These are phyloP conservation scores for Dryas iulia DNA, from an alignment of 1,140 invertebrate genomes.

Conservation along the genomic window DNA sequence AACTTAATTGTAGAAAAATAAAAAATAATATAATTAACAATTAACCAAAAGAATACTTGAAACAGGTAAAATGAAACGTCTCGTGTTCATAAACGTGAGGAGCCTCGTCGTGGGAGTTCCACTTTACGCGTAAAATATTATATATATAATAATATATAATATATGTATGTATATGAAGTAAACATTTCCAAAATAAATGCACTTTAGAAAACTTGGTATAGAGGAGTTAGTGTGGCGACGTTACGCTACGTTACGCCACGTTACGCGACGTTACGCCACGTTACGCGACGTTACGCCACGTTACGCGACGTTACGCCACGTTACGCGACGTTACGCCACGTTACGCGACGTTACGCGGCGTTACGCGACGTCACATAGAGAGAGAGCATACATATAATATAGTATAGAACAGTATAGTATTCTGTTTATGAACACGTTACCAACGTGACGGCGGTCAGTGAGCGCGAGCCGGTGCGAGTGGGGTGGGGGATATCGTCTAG, in stretches of 20 bases:
- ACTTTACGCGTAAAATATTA: too few relatives aligned
- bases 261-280: too few relatives aligned
- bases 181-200: slow-evolving; percentile 1
- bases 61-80: neutral
- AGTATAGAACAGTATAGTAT: neutral
- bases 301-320: too few relatives aligned
- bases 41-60: neutral
- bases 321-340: too few relatives aligned
- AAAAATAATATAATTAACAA: neutral
- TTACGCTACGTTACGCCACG: too few relatives aligned
- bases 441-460: slow-evolving; percentile 1
- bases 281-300: too few relatives aligned
- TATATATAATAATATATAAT: too few relatives aligned
- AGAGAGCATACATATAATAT: neutral
- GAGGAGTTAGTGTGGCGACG: too few relatives aligned
- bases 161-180: slow-evolving; percentile 1
- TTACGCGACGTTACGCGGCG: too few relatives aligned
- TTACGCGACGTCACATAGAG: too few relatives aligned
- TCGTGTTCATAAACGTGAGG: neutral
- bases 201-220: slow-evolving; percentile 1
- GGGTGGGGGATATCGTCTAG: neutral
- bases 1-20: neutral
- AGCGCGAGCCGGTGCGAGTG: slow-evolving; percentile 13
- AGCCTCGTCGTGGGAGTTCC: too few relatives aligned
- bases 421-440: neutral